phyloP scores from a whole-genome alignment of 2,797 vertebrate genomes.

The Hemitrygon akajei region DNA sequence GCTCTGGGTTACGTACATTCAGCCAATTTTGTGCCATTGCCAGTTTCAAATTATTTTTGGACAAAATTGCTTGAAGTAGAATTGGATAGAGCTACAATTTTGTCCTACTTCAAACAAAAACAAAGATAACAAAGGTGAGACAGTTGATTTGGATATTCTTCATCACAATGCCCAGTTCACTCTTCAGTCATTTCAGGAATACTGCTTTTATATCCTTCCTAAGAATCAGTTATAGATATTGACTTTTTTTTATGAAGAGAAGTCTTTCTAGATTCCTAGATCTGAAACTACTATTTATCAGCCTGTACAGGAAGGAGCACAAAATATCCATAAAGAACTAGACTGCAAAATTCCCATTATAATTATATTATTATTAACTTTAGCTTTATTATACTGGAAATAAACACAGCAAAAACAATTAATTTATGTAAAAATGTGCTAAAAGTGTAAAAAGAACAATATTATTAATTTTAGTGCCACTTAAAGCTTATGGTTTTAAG shows the following conservation, averaged over 20 bases:
- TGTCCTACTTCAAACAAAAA: background rate
- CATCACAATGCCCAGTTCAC: background rate
- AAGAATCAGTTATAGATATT: background rate
- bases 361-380: background rate
- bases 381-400: background rate
- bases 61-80: background rate
- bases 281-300: background rate
- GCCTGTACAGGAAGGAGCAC: background rate
- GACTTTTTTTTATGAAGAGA: background rate
- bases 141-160: background rate
- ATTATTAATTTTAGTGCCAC: background rate
- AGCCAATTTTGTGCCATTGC: background rate
- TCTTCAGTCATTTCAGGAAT: background rate
- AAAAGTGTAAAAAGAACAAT: constrained; percentile 2
- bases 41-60: background rate
- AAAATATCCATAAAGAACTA: background rate
- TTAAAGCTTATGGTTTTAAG: background rate
- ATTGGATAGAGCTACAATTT: constrained; percentile 18
- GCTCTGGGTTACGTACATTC: background rate
- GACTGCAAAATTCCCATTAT: background rate
- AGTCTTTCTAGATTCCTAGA: background rate
- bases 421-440: background rate
- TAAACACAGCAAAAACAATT: background rate
- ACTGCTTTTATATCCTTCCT: background rate
- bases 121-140: background rate